Percentiles rank a stretch among this genome's conserved stretches.
Conservation (phyloP, 2,797 vertebrate genomes). For the Danio albolineatus region DNA sequence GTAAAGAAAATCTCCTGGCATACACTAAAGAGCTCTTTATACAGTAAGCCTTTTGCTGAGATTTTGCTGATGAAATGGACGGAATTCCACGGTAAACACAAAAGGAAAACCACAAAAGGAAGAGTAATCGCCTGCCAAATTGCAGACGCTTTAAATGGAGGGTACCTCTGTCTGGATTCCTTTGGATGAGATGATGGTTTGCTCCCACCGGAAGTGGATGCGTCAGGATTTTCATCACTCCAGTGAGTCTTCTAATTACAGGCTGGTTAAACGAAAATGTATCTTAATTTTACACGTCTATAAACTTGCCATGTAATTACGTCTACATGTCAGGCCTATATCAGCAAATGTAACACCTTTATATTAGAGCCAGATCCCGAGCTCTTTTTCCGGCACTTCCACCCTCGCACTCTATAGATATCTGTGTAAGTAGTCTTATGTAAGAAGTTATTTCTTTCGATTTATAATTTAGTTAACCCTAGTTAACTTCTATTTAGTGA, state of each 20-base stretch:
- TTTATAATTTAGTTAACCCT: background rate
- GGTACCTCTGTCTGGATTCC: constrained; percentile 54
- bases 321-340: constrained; percentile 26
- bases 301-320: constrained; percentile 55
- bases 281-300: constrained; percentile 54
- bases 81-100: constrained; percentile 44
- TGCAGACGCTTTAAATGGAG: constrained; percentile 46
- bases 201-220: constrained; percentile 40
- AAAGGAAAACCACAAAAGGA: constrained; percentile 67
- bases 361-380: background rate
- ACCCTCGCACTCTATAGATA: background rate
- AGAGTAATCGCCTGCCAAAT: constrained; percentile 56
- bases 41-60: background rate
- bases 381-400: background rate
- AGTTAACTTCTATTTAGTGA: background rate
- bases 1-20: background rate
- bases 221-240: constrained; percentile 37
- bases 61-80: constrained; percentile 32
- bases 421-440: background rate
- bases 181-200: constrained; percentile 44
- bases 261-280: constrained; percentile 42
- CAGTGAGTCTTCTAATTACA: constrained; percentile 54
- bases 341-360: constrained; percentile 34
- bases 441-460: background rate
- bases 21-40: background rate